These are phyloP conservation scores for Molorchus minor DNA, from an alignment of 2,888 invertebrate species.

Conservation along the genomic window DNA sequence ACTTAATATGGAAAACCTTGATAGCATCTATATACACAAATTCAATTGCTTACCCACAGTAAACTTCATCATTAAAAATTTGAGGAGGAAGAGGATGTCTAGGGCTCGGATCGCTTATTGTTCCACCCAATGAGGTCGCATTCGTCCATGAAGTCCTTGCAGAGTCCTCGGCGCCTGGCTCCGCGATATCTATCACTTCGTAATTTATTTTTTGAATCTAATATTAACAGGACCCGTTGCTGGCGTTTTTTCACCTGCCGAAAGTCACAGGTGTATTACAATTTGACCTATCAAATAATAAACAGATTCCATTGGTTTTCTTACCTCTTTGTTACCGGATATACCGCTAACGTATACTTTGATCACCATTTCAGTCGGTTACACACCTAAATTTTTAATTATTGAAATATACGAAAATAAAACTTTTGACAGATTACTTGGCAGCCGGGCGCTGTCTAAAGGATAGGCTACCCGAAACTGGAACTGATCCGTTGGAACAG, in stretches of 20 bases:
- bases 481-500: no score
- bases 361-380: constrained; percentile 74
- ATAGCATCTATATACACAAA: background rate
- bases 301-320: constrained; percentile 45
- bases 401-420: constrained; percentile 38
- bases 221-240: constrained; percentile 90
- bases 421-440: constrained; percentile 44
- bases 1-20: background rate
- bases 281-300: constrained; percentile 1
- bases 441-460: constrained; percentile 46
- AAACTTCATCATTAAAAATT: constrained; percentile 90
- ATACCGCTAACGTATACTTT: constrained; percentile 92
- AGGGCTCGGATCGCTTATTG: constrained; percentile 76
- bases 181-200: constrained; percentile 92
- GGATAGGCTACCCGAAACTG: no score
- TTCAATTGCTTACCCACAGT: constrained; percentile 79
- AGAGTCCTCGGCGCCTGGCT: constrained; percentile 87
- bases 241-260: constrained; percentile 93
- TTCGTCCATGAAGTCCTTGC: constrained; percentile 94
- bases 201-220: constrained; percentile 93
- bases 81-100: constrained; percentile 91
- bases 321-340: constrained; percentile 94
- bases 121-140: constrained; percentile 78
- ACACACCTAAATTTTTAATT: constrained; percentile 28
- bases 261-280: constrained; percentile 37